Evolutionary conservation across 64 coral and sea anemone species (phyloP).

Genomic region (Porites australiensis): DNA sequence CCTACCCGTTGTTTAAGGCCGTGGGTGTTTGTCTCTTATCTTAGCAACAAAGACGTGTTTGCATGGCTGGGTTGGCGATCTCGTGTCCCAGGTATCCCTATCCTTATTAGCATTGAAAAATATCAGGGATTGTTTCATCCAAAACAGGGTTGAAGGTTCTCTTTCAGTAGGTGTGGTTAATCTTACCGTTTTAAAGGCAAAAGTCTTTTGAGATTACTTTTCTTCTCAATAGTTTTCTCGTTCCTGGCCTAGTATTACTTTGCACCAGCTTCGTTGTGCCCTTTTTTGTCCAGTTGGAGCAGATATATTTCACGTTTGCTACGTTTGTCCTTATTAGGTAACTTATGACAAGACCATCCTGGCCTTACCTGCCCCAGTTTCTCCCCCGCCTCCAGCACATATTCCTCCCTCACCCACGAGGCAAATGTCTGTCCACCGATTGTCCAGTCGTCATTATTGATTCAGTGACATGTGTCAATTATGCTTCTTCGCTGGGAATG

Average conservation of each 20-base stretch:
- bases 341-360: slow-evolving; percentile 68
- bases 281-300: background rate
- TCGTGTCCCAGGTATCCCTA: no score
- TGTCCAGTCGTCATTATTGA: slow-evolving; percentile 25
- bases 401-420: slow-evolving; percentile 66
- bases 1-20: no score
- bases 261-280: background rate
- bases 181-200: no score
- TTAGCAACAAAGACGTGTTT: no score
- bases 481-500: no score
- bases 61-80: no score
- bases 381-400: slow-evolving; percentile 54
- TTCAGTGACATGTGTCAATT: background rate
- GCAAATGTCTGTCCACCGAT: slow-evolving; percentile 68
- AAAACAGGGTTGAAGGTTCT: no score
- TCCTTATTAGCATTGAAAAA: no score
- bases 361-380: slow-evolving; percentile 83
- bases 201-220: no score
- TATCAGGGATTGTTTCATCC: no score
- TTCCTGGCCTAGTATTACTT: background rate
- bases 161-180: no score
- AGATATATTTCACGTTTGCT: background rate
- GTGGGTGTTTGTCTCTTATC: no score
- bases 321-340: slow-evolving; percentile 34
- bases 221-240: background rate